phyloP scores from a whole-genome alignment of 2,888 invertebrate species.

The Copidosoma aretas region DNA sequence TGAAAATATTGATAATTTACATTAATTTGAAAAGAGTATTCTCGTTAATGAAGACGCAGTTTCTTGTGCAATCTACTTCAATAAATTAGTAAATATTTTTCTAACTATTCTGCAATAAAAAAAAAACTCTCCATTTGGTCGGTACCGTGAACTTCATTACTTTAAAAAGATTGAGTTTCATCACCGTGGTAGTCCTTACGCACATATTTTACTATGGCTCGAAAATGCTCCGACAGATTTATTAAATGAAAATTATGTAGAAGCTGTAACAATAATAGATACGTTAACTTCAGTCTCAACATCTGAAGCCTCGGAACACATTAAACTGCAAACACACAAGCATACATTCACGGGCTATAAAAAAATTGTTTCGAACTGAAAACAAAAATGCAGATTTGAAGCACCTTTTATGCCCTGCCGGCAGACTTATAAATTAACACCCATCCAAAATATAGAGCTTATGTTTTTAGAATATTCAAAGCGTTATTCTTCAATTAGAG shows the following conservation, averaged over 20 bases:
- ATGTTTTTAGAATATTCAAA: slow-evolving; percentile 22
- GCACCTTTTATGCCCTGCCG: slow-evolving; percentile 43
- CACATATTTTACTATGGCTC: slow-evolving; percentile 60
- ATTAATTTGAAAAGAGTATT: too few species aligned
- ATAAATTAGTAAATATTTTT: slow-evolving; percentile 43
- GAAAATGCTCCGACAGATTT: slow-evolving; percentile 50
- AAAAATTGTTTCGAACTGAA: slow-evolving; percentile 2
- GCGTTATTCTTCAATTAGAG: slow-evolving; percentile 32
- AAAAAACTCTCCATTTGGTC: slow-evolving; percentile 56
- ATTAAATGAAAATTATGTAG: slow-evolving; percentile 40
- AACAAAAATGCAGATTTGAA: slow-evolving; percentile 51
- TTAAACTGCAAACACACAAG: slow-evolving; percentile 48
- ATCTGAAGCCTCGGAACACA: slow-evolving; percentile 46
- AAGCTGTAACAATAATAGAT: slow-evolving; percentile 48
- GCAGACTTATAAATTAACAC: slow-evolving; percentile 45
- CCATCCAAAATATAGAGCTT: slow-evolving; percentile 39
- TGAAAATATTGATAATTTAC: too few species aligned
- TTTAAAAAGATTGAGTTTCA: slow-evolving; percentile 59
- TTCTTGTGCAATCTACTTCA: too few species aligned
- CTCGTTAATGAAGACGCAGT: too few species aligned
- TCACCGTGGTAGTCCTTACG: too few species aligned
- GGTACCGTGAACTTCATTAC: slow-evolving; percentile 53
- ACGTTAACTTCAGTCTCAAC: slow-evolving; percentile 45
- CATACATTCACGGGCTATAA: slow-evolving; percentile 44
- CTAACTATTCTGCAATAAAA: slow-evolving; percentile 33